A percentile compares a stretch with the other conserved stretches of the same genome.
Evolutionary conservation across 2,888 invertebrate genomes (phyloP).

Genomic region (Acronicta leporina): DNA sequence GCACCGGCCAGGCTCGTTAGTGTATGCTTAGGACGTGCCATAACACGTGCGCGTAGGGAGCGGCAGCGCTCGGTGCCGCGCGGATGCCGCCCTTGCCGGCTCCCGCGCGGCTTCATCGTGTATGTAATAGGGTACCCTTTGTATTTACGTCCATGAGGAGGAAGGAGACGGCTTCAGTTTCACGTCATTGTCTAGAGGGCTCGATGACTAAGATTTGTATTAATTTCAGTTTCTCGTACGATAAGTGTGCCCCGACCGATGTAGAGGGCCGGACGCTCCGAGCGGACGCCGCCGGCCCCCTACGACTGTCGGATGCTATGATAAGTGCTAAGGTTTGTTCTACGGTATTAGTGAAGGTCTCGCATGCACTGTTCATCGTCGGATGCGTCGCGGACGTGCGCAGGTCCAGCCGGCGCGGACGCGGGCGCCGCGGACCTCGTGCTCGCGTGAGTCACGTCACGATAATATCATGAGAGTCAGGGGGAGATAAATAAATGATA

Average conservation of each 20-base stretch:
- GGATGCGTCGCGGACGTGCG: conserved; percentile 9
- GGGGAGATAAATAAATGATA: conserved; percentile 78
- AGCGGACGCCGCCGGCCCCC: conserved; percentile 11
- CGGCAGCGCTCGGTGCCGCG: conserved; percentile 4
- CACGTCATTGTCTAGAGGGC: conserved; percentile 39
- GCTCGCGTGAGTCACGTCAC: conserved; percentile 64
- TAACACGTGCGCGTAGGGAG: conserved; percentile 59
- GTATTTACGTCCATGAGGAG: conserved; percentile 67
- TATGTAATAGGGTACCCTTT: conserved; percentile 64
- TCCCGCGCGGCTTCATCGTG: conserved; percentile 48
- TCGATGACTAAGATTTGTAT: conserved; percentile 39
- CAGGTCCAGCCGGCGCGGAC: conserved; percentile 12
- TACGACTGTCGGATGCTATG: conserved; percentile 40
- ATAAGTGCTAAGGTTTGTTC: conserved; percentile 52
- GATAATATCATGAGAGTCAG: conserved; percentile 77
- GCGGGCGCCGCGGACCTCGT: conserved; percentile 18
- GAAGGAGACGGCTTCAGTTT: conserved; percentile 55
- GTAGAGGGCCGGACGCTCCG: conserved; percentile 15
- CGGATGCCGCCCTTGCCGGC: no score
- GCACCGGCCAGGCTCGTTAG: conserved; percentile 28
- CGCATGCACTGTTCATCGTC: conserved; percentile 35
- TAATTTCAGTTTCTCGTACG: conserved; percentile 53
- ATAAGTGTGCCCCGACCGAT: conserved; percentile 45
- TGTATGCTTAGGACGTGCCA: conserved; percentile 73
- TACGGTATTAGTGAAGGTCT: conserved; percentile 44